Conservation (phyloP, 2,113 vertebrate species). For the Bombycilla garrulus region DNA sequence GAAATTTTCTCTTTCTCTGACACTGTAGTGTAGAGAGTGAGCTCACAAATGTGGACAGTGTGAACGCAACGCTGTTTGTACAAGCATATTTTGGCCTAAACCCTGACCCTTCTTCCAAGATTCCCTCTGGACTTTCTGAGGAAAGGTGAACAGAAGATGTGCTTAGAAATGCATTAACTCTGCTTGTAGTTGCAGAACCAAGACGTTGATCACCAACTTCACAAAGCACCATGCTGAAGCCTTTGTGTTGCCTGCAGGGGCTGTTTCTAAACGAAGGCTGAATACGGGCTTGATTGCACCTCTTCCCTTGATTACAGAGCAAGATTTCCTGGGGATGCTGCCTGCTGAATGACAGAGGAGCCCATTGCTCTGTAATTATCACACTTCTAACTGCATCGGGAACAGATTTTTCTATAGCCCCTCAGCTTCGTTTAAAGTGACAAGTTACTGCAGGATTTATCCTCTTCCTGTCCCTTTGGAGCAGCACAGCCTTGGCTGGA, state of each 20-base stretch:
- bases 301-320: constrained; percentile 80
- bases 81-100: background rate
- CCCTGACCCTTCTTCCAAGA: background rate
- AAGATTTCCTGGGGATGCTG: constrained; percentile 81
- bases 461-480: background rate
- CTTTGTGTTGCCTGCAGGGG: constrained; percentile 72
- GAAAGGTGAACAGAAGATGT: background rate
- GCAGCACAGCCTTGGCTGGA: background rate
- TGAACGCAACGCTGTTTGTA: background rate
- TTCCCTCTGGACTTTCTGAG: background rate
- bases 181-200: constrained; percentile 16
- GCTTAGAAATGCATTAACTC: background rate
- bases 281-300: constrained; percentile 82
- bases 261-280: constrained; percentile 76
- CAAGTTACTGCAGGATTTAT: constrained; percentile 44
- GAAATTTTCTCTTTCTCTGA: background rate
- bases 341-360: constrained; percentile 74
- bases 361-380: constrained; percentile 78
- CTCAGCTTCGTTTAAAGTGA: constrained; percentile 59
- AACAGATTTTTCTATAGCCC: constrained; percentile 69
- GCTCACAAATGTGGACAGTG: background rate
- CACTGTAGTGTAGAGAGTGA: background rate
- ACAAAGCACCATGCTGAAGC: constrained; percentile 49
- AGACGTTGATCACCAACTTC: constrained; percentile 23
- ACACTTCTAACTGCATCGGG: constrained; percentile 70